Percentiles rank a stretch among this genome's conserved stretches.
These are phyloP conservation scores for Ophion obscuratus DNA, from an alignment of 2,888 invertebrate species.

Conservation along the genomic window DNA sequence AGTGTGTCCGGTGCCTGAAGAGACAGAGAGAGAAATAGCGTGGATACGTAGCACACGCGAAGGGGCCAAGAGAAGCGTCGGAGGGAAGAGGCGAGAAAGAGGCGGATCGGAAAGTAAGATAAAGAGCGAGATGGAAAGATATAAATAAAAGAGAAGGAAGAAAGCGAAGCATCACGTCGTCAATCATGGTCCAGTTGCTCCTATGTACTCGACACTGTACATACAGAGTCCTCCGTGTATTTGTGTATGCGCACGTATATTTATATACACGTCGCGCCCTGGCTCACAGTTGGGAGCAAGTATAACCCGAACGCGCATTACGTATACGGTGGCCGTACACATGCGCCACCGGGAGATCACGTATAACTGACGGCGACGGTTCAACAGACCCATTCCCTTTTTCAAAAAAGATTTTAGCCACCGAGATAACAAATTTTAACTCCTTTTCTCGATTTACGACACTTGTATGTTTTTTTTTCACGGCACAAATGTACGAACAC, in stretches of 20 bases:
- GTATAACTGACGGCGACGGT: constrained; percentile 73
- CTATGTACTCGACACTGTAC: constrained; percentile 71
- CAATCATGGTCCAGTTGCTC: constrained; percentile 82
- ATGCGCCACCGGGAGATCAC: constrained; percentile 74
- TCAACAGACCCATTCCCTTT: constrained; percentile 72
- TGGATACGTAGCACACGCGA: constrained; percentile 30
- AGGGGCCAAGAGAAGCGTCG: constrained; percentile 33
- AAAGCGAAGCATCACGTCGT: constrained; percentile 77
- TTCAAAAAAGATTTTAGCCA: constrained; percentile 4
- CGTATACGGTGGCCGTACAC: constrained; percentile 45
- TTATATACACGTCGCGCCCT: constrained; percentile 10
- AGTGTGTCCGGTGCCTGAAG: constrained; percentile 66
- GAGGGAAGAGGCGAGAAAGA: constrained; percentile 60
- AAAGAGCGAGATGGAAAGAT: constrained; percentile 59
- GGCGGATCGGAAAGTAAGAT: constrained; percentile 65
- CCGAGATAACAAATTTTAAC: constrained; percentile 4
- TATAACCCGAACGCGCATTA: constrained; percentile 47
- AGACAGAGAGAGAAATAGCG: constrained; percentile 29
- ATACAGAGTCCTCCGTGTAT: constrained; percentile 24
- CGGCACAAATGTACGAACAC: too few species aligned
- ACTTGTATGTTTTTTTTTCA: too few species aligned
- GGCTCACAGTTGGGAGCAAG: constrained; percentile 24
- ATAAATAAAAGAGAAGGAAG: constrained; percentile 59
- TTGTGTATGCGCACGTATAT: constrained; percentile 36
- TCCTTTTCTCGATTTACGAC: background rate